Conservation (phyloP, 2,888 invertebrate species). For the Sympetrum striolatum region DNA sequence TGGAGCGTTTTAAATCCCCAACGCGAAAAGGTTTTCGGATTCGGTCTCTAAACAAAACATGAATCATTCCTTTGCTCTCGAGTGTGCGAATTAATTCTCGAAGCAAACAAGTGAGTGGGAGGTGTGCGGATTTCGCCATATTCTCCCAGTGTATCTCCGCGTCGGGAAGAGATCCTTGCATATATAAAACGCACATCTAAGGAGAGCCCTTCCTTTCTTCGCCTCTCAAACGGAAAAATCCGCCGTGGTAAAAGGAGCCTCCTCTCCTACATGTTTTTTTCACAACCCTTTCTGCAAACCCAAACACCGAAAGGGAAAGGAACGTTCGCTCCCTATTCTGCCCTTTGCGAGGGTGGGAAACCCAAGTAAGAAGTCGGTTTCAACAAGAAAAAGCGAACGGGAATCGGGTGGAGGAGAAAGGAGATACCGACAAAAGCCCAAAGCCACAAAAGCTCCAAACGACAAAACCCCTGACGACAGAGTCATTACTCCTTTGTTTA, state of each 20-base stretch:
- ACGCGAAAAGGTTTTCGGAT: not conserved
- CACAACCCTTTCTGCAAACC: not conserved
- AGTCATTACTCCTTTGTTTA: too few species aligned
- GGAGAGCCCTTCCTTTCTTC: not conserved
- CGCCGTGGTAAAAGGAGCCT: not conserved
- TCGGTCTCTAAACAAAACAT: not conserved
- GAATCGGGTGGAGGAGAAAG: not conserved
- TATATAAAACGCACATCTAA: not conserved
- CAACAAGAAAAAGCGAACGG: not conserved
- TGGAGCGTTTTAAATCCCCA: not conserved
- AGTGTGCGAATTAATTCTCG: not conserved
- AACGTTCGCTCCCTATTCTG: not conserved
- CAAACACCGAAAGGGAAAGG: not conserved
- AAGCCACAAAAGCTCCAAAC: too few species aligned
- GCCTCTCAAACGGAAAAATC: not conserved
- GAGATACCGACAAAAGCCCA: too few species aligned
- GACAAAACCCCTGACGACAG: too few species aligned
- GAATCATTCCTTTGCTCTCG: not conserved
- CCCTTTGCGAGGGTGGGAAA: not conserved
- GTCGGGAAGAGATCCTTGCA: not conserved
- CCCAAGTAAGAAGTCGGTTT: not conserved
- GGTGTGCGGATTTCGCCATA: not conserved
- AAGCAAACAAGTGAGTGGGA: not conserved
- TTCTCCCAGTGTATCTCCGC: not conserved
- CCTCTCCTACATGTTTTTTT: not conserved